Percentiles rank a stretch among this genome's conserved stretches.
Evolutionary conservation across 1,140 invertebrate genomes (phyloP).

Genomic region (Drosophila sechellia): DNA sequence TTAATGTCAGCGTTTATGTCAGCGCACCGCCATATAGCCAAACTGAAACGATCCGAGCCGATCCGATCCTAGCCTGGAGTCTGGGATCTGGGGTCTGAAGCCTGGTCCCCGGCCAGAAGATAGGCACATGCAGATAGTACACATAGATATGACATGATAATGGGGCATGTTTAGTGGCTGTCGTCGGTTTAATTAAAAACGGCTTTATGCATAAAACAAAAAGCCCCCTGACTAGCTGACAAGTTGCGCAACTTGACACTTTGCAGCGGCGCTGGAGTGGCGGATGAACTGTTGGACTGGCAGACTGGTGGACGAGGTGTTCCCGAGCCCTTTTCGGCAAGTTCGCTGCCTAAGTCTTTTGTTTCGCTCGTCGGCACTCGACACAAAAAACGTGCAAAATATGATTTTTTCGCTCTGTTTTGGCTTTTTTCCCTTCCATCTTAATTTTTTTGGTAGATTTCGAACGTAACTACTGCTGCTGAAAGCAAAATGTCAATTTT

Average conservation of each 20-base stretch:
- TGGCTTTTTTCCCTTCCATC: constrained; percentile 13
- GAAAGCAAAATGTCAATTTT: constrained; percentile 80
- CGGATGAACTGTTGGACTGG: background rate
- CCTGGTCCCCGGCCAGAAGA: constrained; percentile 27
- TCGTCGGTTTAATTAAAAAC: constrained; percentile 79
- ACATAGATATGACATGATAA: constrained; percentile 82
- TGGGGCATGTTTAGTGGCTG: constrained; percentile 80
- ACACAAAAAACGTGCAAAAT: constrained; percentile 81
- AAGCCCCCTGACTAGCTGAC: constrained; percentile 46
- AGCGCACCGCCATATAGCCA: constrained; percentile 44
- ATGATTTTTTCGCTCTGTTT: constrained; percentile 54
- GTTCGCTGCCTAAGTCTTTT: constrained; percentile 81
- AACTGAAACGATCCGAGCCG: constrained; percentile 5
- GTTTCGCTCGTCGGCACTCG: constrained; percentile 55
- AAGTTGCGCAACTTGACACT: constrained; percentile 82
- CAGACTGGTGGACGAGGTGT: constrained; percentile 1
- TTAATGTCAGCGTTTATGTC: constrained; percentile 84
- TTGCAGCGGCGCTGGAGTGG: constrained; percentile 43
- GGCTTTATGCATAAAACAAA: constrained; percentile 52
- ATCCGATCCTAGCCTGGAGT: constrained; percentile 21
- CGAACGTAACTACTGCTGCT: constrained; percentile 44
- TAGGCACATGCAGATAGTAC: constrained; percentile 78
- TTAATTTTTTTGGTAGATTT: constrained; percentile 9
- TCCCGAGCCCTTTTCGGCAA: constrained; percentile 70
- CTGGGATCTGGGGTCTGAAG: background rate